Conservation (phyloP, 92 coral and sea anemone species). For the Metridium senile region DNA sequence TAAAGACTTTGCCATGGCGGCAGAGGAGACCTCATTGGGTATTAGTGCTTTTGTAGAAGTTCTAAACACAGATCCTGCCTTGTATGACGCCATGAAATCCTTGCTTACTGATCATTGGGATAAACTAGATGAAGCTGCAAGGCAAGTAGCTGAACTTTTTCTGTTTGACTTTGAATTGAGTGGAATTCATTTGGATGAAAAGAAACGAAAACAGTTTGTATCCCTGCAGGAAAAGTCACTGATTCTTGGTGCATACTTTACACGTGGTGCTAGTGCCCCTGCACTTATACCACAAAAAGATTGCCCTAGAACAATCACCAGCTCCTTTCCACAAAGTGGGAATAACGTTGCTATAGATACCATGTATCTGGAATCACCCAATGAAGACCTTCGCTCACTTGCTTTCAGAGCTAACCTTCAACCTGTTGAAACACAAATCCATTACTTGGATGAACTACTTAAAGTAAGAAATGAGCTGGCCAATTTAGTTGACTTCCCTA, state of each 20-base stretch:
- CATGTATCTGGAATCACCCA: slow-evolving; percentile 76
- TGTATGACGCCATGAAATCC: slow-evolving; percentile 60
- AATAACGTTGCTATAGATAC: slow-evolving; percentile 81
- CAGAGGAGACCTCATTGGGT: slow-evolving; percentile 83
- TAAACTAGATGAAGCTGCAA: slow-evolving; percentile 75
- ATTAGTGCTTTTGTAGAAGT: slow-evolving; percentile 90
- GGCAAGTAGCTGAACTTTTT: slow-evolving; percentile 86
- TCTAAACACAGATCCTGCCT: slow-evolving; percentile 81
- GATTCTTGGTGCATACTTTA: slow-evolving; percentile 80
- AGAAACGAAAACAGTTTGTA: slow-evolving; percentile 80
- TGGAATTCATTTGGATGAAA: slow-evolving; percentile 87
- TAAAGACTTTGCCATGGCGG: slow-evolving; percentile 58
- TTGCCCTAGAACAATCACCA: slow-evolving; percentile 54
- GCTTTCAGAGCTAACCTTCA: slow-evolving; percentile 75
- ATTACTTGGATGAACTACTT: slow-evolving; percentile 68
- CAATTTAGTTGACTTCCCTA: slow-evolving; percentile 78
- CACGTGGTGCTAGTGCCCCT: slow-evolving; percentile 75
- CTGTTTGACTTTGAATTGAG: slow-evolving; percentile 97
- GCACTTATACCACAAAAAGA: slow-evolving; percentile 56
- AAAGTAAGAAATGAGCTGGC: slow-evolving; percentile 80
- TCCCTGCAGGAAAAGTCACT: slow-evolving; percentile 83
- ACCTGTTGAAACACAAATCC: slow-evolving; percentile 68
- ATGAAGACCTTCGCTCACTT: slow-evolving; percentile 75
- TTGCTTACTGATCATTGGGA: slow-evolving; percentile 29
- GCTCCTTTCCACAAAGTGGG: slow-evolving; percentile 61